These are phyloP conservation scores for Elgaria multicarinata DNA, from an alignment of 2,113 vertebrate genomes.

Conservation along the genomic window DNA sequence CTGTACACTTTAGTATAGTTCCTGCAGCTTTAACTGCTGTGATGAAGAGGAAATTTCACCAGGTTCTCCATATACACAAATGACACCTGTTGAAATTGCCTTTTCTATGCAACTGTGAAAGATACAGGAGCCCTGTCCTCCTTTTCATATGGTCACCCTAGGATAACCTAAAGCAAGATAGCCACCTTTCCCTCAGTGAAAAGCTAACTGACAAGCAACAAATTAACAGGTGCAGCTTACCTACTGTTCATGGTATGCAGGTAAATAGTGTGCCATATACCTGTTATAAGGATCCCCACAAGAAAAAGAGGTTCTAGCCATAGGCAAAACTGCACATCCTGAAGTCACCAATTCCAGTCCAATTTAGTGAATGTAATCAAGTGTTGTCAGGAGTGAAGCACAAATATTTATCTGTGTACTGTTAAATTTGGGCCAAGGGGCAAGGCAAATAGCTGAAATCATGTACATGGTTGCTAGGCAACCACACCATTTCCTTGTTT, in stretches of 20 bases:
- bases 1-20: too few species aligned
- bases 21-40: too few species aligned
- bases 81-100: too few species aligned
- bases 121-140: too few species aligned
- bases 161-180: not conserved
- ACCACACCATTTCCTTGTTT: not conserved
- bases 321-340: not conserved
- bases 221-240: not conserved
- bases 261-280: not conserved
- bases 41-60: too few species aligned
- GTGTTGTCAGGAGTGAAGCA: not conserved
- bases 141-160: too few species aligned
- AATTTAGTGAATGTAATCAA: not conserved
- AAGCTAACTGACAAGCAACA: not conserved
- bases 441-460: not conserved
- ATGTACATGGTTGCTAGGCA: not conserved
- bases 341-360: not conserved
- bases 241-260: not conserved
- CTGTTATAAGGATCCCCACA: not conserved
- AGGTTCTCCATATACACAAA: too few species aligned
- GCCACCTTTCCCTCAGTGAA: not conserved
- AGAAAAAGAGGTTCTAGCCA: not conserved
- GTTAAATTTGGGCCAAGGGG: not conserved
- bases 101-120: too few species aligned
- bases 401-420: not conserved